Base-by-base conservation (phyloP, 1,140 invertebrate species). In the Cherax destructor region DNA sequence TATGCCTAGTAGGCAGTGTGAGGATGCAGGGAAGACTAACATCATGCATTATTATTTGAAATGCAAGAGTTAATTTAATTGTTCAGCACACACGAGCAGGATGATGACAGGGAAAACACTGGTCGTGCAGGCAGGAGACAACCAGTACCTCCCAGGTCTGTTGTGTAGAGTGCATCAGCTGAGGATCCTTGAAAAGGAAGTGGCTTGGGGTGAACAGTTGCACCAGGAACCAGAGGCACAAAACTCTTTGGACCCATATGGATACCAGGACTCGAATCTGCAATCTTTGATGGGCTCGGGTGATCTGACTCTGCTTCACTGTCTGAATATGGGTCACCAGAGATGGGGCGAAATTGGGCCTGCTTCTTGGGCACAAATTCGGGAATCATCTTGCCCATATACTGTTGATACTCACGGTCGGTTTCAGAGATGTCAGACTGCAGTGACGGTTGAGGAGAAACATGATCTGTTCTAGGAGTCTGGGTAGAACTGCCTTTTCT, bases 301-400 rank as follows among this genome's bases (percentile, higher is more conserved):
- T 91, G 89, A 47, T 91, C 89, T 56, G 86, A 78, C 81, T 92
- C 91, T n/a, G 74, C 95, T 93, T 96, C 96, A 93, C 96, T 96
- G 92, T 96, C 96, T 1, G 96, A 96, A 21, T 95, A 96, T 13
- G 96, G 96, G 92, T 96, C 96, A 96, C 96, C 96, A 93, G 96
- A 96, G 18, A 96, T 95, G 30, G 94, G 95, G 91, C 96, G 96
- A 56, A 94, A 94, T 16, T 94, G 92, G 41, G 92, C 94, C 80
- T 95, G 95, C 93, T 96, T 95, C 77, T 94, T 93, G 30, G 93
- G 93, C 65, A 92, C 85, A 91, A 94, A 93, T 41, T 94, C 92
- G 11, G 93, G 93, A 83, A 93, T 89, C 86, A 90, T 84, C 79
- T 91, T 93, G 49, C 83, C 77, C 77, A 84, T 88, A 80, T 90